These are phyloP conservation scores for Coregonus sp. DNA, from an alignment of 2,797 vertebrate genomes.

Conservation along the genomic window DNA sequence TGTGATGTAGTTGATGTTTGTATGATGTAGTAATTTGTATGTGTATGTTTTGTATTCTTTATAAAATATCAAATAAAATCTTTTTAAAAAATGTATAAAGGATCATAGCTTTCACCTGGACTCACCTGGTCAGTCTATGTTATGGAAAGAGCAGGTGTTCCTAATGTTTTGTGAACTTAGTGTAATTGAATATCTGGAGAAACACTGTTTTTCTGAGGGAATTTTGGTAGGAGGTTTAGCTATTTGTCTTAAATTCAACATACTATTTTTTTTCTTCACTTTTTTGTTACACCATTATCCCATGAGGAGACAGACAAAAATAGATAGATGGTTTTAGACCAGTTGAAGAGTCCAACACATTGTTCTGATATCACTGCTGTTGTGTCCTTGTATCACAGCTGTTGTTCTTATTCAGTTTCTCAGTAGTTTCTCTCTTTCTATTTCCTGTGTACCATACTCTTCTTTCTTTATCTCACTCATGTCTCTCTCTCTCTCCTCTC, in stretches of 20 bases:
- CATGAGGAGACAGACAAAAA: slow-evolving; percentile 57
- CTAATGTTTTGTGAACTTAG: too few relatives aligned
- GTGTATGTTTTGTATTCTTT: too few relatives aligned
- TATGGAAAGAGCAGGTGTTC: too few relatives aligned
- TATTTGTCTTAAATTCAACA: slow-evolving; percentile 7
- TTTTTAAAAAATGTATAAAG: too few relatives aligned
- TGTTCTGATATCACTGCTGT: slow-evolving; percentile 37
- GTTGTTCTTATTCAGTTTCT: too few relatives aligned
- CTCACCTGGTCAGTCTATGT: too few relatives aligned
- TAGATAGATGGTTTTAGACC: slow-evolving; percentile 40
- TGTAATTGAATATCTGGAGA: slow-evolving; percentile 57
- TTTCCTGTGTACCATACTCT: slow-evolving; percentile 3
- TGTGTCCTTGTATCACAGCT: slow-evolving; percentile 12
- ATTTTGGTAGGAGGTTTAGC: slow-evolving; percentile 41
- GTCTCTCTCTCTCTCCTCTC: background rate
- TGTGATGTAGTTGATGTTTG: too few relatives aligned
- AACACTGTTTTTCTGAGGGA: slow-evolving; percentile 35
- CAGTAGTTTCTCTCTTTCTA: slow-evolving; percentile 23
- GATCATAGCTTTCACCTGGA: too few relatives aligned
- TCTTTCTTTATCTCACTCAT: slow-evolving; percentile 10
- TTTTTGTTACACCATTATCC: slow-evolving; percentile 40
- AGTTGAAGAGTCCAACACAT: slow-evolving; percentile 33
- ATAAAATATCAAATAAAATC: too few relatives aligned
- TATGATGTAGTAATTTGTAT: background rate
- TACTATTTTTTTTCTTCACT: slow-evolving; percentile 42